A percentile compares a stretch with the other conserved stretches of the same genome.
phyloP scores from a whole-genome alignment of 1,140 invertebrate genomes.

The Euwallacea fornicatus region DNA sequence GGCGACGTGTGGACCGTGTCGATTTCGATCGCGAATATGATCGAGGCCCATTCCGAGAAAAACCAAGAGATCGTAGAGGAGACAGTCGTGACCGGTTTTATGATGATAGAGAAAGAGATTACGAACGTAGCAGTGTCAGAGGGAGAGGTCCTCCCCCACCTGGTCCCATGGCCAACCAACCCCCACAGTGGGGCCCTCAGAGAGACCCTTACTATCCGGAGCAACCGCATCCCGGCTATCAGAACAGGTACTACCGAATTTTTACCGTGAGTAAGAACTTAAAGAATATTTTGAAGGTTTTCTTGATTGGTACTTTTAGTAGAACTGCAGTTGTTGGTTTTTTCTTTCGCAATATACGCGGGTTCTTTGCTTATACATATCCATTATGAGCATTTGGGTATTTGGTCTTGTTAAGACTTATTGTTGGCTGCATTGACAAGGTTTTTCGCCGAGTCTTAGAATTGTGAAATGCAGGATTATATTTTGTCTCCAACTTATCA shows the following conservation, averaged over 20 bases:
- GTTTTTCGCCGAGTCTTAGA: too few relatives aligned
- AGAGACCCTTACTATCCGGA: slow-evolving; percentile 7
- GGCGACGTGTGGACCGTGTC: slow-evolving; percentile 18
- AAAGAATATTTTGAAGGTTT: not conserved
- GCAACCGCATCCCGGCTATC: slow-evolving; percentile 5
- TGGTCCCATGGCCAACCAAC: not conserved
- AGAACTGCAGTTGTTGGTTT: too few relatives aligned
- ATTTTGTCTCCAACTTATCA: too few relatives aligned
- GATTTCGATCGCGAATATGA: slow-evolving; percentile 28
- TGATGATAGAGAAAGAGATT: slow-evolving; percentile 29
- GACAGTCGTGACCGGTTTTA: slow-evolving; percentile 31
- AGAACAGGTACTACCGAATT: slow-evolving; percentile 21
- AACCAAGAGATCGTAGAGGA: slow-evolving; percentile 12
- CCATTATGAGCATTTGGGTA: too few relatives aligned
- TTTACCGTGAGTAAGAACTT: slow-evolving; percentile 14
- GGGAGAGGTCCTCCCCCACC: slow-evolving; percentile 16
- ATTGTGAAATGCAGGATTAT: too few relatives aligned
- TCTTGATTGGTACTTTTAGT: too few relatives aligned
- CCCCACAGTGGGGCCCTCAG: not conserved
- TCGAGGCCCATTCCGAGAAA: slow-evolving; percentile 21
- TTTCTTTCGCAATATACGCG: too few relatives aligned
- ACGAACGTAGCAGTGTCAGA: slow-evolving; percentile 5
- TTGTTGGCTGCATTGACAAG: too few relatives aligned
- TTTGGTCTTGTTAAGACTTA: too few relatives aligned
- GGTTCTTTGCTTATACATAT: too few relatives aligned